Conservation (phyloP, 2,113 vertebrate species). For the Circaetus cinerascens region DNA sequence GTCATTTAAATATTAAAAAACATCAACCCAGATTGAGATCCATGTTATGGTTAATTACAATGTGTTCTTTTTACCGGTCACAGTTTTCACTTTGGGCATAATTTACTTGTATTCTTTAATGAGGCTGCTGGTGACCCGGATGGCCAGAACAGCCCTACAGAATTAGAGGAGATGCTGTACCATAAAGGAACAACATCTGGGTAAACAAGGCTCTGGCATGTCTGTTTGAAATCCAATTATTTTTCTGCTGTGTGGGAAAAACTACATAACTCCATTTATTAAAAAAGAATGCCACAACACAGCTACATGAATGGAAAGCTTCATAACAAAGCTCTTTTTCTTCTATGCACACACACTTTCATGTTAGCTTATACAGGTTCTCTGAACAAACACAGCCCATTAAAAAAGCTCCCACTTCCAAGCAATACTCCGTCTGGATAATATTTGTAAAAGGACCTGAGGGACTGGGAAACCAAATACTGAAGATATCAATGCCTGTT, state of each 20-base stretch:
- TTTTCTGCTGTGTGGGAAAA: neutral
- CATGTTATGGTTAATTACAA: neutral
- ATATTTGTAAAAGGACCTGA: neutral
- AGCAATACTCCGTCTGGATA: neutral
- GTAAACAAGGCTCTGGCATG: neutral
- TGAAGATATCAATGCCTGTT: neutral
- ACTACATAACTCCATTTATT: neutral
- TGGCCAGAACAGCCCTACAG: neutral
- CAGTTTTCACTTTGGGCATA: neutral
- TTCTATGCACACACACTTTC: neutral
- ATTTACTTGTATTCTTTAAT: slow-evolving; percentile 28
- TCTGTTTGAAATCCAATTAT: neutral
- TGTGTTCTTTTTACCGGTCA: neutral
- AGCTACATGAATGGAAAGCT: neutral
- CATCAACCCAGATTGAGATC: neutral
- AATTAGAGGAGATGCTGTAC: slow-evolving; percentile 1
- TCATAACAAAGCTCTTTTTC: neutral
- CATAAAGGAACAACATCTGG: neutral
- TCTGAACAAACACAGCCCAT: neutral
- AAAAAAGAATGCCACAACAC: neutral
- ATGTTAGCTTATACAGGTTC: neutral
- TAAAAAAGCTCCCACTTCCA: neutral
- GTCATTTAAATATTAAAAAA: neutral
- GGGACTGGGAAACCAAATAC: neutral
- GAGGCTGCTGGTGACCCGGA: slow-evolving; percentile 2